Conservation (phyloP, 1,140 invertebrate genomes). For the Latrodectus geometricus region DNA sequence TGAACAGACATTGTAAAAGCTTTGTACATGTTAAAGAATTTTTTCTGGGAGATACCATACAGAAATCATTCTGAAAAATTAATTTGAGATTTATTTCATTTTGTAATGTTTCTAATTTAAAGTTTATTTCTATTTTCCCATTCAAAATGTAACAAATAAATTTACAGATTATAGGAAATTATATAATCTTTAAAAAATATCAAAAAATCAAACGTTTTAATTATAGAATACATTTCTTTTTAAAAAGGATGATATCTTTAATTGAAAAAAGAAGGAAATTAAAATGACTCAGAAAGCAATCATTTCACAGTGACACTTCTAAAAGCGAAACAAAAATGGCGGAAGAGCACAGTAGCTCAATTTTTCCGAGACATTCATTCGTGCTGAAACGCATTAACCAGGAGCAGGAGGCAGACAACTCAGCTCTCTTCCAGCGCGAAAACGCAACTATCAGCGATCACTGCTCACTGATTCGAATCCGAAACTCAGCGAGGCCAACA, state of each 20-base stretch:
- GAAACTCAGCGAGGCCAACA: slow-evolving; percentile 44
- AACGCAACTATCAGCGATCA: slow-evolving; percentile 59
- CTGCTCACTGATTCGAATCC: slow-evolving; percentile 58
- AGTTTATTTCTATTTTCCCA: no score
- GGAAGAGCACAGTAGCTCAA: neutral
- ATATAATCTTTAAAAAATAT: neutral
- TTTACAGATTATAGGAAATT: neutral
- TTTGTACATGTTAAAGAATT: no score
- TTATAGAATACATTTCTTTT: no score
- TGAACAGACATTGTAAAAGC: no score
- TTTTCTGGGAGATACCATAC: no score
- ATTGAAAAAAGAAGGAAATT: neutral
- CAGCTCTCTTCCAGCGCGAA: slow-evolving; percentile 19
- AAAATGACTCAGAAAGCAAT: neutral
- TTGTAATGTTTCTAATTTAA: no score
- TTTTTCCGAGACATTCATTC: neutral
- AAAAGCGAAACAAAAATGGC: slow-evolving; percentile 37
- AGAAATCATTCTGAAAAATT: no score
- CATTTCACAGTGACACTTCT: neutral
- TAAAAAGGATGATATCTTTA: neutral
- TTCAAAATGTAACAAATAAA: no score
- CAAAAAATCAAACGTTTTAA: neutral
- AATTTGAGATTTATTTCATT: no score
- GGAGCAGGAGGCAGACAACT: slow-evolving; percentile 56
- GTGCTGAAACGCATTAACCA: slow-evolving; percentile 53